Percentiles rank a stretch among this genome's conserved stretches.
These are phyloP conservation scores for Cerceris rybyensis DNA, from an alignment of 2,888 invertebrate genomes.

Conservation along the genomic window DNA sequence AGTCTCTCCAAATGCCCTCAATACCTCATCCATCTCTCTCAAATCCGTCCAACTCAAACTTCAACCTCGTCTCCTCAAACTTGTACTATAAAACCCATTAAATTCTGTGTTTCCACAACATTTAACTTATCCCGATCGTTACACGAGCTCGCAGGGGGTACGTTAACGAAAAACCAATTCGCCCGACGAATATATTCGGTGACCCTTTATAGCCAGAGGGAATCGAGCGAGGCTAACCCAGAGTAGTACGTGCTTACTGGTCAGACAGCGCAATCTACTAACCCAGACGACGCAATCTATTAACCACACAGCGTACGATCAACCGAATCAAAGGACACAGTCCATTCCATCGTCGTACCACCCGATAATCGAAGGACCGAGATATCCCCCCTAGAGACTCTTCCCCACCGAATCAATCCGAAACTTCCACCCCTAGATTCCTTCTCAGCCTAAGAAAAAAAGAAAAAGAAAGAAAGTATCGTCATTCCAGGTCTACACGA, in stretches of 20 bases:
- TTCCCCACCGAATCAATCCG: neutral
- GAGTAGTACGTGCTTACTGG: neutral
- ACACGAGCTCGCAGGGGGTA: too few relatives aligned
- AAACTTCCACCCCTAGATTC: neutral
- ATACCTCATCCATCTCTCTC: too few relatives aligned
- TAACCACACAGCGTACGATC: neutral
- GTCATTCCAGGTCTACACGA: neutral
- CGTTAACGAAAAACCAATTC: too few relatives aligned
- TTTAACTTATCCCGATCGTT: too few relatives aligned
- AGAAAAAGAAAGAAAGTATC: neutral
- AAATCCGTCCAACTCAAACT: too few relatives aligned
- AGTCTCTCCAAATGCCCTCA: too few relatives aligned
- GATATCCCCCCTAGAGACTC: neutral
- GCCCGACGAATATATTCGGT: too few relatives aligned
- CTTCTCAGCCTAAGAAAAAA: neutral
- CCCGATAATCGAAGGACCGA: neutral
- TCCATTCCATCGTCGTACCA: neutral
- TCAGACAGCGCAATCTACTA: constrained; percentile 4
- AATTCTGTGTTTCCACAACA: too few relatives aligned
- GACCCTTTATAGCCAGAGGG: too few relatives aligned
- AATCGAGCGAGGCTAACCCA: neutral
- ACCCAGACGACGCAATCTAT: neutral
- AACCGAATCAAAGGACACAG: neutral
- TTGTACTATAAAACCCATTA: too few relatives aligned
- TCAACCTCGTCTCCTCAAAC: too few relatives aligned